Percentiles rank a stretch among this genome's conserved stretches.
phyloP scores from a whole-genome alignment of 2,888 invertebrate species.

The Chrysolina americana region DNA sequence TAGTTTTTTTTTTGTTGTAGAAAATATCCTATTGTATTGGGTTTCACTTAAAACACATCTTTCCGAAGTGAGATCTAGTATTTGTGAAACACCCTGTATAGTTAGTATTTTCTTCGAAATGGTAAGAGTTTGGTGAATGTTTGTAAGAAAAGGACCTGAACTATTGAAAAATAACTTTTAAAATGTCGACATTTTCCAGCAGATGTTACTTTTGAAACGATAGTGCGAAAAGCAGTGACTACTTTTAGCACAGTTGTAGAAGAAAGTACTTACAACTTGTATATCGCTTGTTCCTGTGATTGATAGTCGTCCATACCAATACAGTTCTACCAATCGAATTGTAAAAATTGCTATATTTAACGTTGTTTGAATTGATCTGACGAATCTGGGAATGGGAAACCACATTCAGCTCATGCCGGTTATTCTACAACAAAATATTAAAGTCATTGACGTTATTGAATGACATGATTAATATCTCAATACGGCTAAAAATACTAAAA shows the following conservation, averaged over 20 bases:
- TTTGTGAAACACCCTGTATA: too few relatives aligned
- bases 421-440: neutral
- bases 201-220: too few relatives aligned
- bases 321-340: conserved; percentile 31
- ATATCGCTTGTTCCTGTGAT: conserved; percentile 60
- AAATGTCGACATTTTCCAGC: too few relatives aligned
- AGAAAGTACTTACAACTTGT: conserved; percentile 59
- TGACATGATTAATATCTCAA: neutral
- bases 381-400: conserved; percentile 48
- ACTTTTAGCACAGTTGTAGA: neutral
- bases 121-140: too few relatives aligned
- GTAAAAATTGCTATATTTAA: conserved; percentile 29
- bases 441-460: neutral
- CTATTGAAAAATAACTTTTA: too few relatives aligned
- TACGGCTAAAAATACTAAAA: too few relatives aligned
- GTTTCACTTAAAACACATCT: too few relatives aligned
- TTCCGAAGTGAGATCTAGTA: too few relatives aligned
- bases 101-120: too few relatives aligned
- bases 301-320: conserved; percentile 50
- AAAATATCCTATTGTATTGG: too few relatives aligned
- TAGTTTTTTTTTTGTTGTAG: too few relatives aligned
- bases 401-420: conserved; percentile 35
- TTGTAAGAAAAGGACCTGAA: too few relatives aligned
- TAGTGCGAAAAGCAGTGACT: neutral
- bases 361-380: conserved; percentile 46